Evolutionary conservation across 2,888 invertebrate genomes (phyloP).

Genomic region (Anthophora plumipes): DNA sequence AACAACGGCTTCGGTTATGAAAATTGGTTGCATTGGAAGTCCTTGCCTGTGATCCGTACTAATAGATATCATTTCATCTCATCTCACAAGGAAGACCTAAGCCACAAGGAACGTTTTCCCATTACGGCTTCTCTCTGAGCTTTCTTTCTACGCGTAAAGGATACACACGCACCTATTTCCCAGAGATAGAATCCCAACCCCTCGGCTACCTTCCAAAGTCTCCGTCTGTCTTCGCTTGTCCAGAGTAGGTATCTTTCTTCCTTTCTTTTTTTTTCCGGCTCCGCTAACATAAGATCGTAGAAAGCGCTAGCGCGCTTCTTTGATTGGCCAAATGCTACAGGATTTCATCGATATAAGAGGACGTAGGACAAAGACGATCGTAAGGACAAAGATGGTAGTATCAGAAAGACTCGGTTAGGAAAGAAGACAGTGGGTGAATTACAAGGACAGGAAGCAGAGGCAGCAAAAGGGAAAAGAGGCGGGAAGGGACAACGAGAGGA

Average conservation of each 20-base stretch:
- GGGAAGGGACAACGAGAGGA: slow-evolving; percentile 23
- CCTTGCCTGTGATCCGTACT: slow-evolving; percentile 20
- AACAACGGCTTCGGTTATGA: neutral
- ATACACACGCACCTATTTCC: slow-evolving; percentile 37
- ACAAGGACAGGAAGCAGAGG: slow-evolving; percentile 42
- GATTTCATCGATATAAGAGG: slow-evolving; percentile 76
- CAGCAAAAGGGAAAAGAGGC: slow-evolving; percentile 46
- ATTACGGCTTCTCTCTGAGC: slow-evolving; percentile 53
- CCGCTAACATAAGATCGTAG: slow-evolving; percentile 50
- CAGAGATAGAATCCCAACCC: slow-evolving; percentile 62
- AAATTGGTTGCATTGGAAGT: neutral
- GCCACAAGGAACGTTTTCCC: slow-evolving; percentile 58
- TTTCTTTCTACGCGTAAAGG: slow-evolving; percentile 37
- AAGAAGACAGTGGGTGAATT: slow-evolving; percentile 62
- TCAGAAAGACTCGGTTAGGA: slow-evolving; percentile 42
- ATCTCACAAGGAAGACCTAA: slow-evolving; percentile 52
- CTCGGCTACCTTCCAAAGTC: slow-evolving; percentile 60
- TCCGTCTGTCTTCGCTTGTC: slow-evolving; percentile 58
- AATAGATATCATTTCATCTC: slow-evolving; percentile 64
- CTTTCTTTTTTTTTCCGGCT: slow-evolving; percentile 61
- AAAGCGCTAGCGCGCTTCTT: slow-evolving; percentile 73
- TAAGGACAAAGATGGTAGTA: slow-evolving; percentile 24
- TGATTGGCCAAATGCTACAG: slow-evolving; percentile 80
- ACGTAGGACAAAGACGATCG: slow-evolving; percentile 57
- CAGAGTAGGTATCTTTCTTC: no score